Base-by-base conservation (phyloP, 2,797 vertebrate species). In the Diplodus puntazzo region DNA sequence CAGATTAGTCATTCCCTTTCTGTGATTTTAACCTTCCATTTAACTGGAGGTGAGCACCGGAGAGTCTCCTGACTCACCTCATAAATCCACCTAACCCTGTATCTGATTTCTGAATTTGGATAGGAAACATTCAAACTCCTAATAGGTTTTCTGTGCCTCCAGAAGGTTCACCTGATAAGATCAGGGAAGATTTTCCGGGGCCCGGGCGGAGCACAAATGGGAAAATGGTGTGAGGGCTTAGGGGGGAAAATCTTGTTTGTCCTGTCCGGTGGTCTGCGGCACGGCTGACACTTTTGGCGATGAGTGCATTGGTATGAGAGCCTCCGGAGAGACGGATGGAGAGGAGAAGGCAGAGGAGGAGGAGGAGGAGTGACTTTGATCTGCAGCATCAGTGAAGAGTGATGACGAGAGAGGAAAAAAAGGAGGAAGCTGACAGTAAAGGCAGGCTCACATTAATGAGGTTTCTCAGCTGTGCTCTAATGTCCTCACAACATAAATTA, bases 101-200 rank as follows among this genome's bases (percentile, higher is more conserved):
- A 89, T 90, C 79, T 75, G 84, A 87, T 80, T 83, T 83, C 68
- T 85, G 80, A 81, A 85, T 92, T 83, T 85, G 80, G 61, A 77
- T 69, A 43, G 82, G 72, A 86, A 85, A 75, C 80, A 79, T 87
- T 88, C 71, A 73, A 76, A 86, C 79, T 80, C 75, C 53, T 84
- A 84, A 92, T 81, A 69, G 80, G 71, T 39, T 82, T 91, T 86
- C 61, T 78, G 70, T 52, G 77, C 75, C 83, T 77, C 53, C 77
- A 67, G 84, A 87, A 87, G 76, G 69, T 78, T 88, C 69, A 12
- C 48, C 66, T 83, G 88, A 93, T 91, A 87, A 83, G 58, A 91
- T 92, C 87, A 87, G 82, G 42, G 39, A 6, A 73, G 80, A 78
- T 79, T 82, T 75, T 86, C 43, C 79, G n/a, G 73, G 72, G 79